Percentiles rank a stretch among this genome's conserved stretches.
phyloP scores from a whole-genome alignment of 2,888 invertebrate species.

The Oegoconia quadripuncta region DNA sequence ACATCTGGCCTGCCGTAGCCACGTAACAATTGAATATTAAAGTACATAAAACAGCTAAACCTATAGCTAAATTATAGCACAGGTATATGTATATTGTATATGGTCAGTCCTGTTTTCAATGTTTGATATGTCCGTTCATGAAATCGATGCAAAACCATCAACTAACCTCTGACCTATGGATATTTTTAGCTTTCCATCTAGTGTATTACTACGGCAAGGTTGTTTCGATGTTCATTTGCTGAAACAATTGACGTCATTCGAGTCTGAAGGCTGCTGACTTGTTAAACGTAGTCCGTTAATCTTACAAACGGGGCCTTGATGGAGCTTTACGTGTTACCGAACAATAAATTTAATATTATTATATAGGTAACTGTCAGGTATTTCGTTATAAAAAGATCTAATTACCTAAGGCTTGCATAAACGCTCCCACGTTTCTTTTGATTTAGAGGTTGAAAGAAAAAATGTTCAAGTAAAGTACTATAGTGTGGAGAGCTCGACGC shows the following conservation, averaged over 20 bases:
- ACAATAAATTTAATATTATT: slow-evolving; percentile 7
- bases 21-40: no score
- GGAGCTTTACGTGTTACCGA: slow-evolving; percentile 13
- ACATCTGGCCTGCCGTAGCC: no score
- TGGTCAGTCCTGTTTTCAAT: not conserved
- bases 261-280: slow-evolving; percentile 52
- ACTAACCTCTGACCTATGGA: slow-evolving; percentile 62
- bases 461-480: slow-evolving; percentile 22
- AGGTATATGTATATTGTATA: not conserved
- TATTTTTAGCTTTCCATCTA: slow-evolving; percentile 65
- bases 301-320: slow-evolving; percentile 45
- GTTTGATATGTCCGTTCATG: slow-evolving; percentile 16
- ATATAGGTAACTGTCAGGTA: no score
- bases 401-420: slow-evolving; percentile 2
- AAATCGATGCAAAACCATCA: slow-evolving; percentile 27
- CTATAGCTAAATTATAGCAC: not conserved
- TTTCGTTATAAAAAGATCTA: slow-evolving; percentile 5
- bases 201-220: slow-evolving; percentile 53
- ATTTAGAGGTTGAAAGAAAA: slow-evolving; percentile 10
- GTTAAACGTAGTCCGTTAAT: slow-evolving; percentile 55
- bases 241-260: slow-evolving; percentile 73
- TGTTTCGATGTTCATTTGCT: slow-evolving; percentile 59
- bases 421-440: slow-evolving; percentile 7
- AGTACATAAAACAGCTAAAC: no score
- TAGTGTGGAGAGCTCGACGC: slow-evolving; percentile 19